A percentile compares a stretch with the other conserved stretches of the same genome.
Conservation (phyloP, 1,140 invertebrate species). For the Physella acuta region DNA sequence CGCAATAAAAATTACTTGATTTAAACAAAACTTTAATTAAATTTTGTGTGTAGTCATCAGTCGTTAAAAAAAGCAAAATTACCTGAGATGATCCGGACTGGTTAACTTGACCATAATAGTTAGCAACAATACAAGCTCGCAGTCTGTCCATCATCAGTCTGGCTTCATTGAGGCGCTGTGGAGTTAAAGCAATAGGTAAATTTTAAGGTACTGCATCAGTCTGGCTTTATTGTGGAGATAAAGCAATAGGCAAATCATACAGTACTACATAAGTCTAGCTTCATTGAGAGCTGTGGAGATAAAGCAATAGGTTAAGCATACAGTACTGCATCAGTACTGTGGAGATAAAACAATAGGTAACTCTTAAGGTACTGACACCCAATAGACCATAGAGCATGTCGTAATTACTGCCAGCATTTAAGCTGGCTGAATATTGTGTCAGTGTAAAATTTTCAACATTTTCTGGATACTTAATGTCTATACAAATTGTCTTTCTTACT, state of each 20-base stretch:
- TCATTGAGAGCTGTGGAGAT: too few species aligned
- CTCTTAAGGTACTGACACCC: too few species aligned
- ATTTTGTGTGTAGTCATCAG: not conserved
- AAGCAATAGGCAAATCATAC: too few species aligned
- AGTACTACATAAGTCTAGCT: too few species aligned
- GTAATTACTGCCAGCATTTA: not conserved
- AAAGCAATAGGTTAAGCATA: too few species aligned
- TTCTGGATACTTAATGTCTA: not conserved
- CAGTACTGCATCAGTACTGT: too few species aligned
- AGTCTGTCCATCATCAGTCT: slow-evolving; percentile 72
- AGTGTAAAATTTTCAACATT: not conserved
- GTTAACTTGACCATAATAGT: slow-evolving; percentile 43
- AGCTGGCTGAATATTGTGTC: not conserved
- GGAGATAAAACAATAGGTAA: too few species aligned
- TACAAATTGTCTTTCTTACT: not conserved
- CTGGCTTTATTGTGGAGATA: too few species aligned
- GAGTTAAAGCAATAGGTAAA: too few species aligned
- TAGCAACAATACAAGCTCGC: slow-evolving; percentile 57
- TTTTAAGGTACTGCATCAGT: too few species aligned
- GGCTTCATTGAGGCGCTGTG: slow-evolving; percentile 65
- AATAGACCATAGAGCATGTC: too few species aligned
- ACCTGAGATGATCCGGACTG: slow-evolving; percentile 32
- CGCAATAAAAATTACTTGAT: not conserved
- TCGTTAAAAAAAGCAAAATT: not conserved
- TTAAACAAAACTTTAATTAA: not conserved